Evolutionary conservation across 2,797 vertebrate species (phyloP), one percentile per base, ranked within the genome.

Genomic region (Pitangus sulphuratus): DNA sequence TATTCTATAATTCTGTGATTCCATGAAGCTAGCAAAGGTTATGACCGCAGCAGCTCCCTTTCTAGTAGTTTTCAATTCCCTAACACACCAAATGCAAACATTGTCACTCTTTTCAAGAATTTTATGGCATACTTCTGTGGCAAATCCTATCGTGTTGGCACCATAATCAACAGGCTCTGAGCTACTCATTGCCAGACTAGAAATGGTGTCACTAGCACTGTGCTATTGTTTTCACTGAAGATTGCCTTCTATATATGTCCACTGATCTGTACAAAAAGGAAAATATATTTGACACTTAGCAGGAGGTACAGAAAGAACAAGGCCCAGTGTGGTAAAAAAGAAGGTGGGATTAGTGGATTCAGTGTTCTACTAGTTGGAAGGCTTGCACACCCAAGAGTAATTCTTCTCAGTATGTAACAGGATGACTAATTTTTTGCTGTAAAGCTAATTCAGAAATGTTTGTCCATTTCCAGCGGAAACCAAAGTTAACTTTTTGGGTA

Each of bases 361-460:
- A 44, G 6, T 75, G 19, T 68, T 74, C 15, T 42, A 37, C 20
- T 0, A 0, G 18, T 42, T 0, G 2, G 56, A 69, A 82, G 16
- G 25, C 6, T 42, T 82, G 33, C n/a, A 68, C 19, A 31, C 12
- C 28, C 37, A 35, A 28, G 0, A 0, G 21, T 76, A 89, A 35
- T 56, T 44, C 30, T 70, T 77, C 60, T 42, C 22, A 76, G 17
- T 25, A 20, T 54, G 26, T n/a, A 77, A 39, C 26, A 89, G 42
- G 74, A 54, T 14, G 12, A 62, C 16, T 15, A n/a, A 37, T 37
- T 51, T 78, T 88, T 77, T 86, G 14, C 35, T 74, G 12, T n/a
- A 54, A 65, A 30, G 14, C 8, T 71, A 58, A 70, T 80, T 86
- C 64, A 58, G 42, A 80, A 88, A 45, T 24, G 19, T 24, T 70